Conservation (phyloP, 2,113 vertebrate species). For the Chionomys nivalis region DNA sequence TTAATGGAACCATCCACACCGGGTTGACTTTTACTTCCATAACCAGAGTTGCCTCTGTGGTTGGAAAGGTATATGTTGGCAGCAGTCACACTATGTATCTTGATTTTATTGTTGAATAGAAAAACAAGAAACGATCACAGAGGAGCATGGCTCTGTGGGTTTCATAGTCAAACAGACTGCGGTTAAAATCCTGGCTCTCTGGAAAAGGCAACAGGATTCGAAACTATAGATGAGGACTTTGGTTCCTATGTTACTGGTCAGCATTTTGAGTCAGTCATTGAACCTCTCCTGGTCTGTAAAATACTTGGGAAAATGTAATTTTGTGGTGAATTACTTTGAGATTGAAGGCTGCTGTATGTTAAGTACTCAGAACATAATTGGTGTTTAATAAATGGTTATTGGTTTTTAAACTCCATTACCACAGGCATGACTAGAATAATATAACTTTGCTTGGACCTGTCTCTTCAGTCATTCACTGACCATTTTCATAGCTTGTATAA, state of each 20-base stretch:
- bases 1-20: not conserved
- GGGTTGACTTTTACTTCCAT: not conserved
- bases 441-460: not conserved
- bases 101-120: not conserved
- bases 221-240: not conserved
- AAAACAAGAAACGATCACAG: not conserved
- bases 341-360: not conserved
- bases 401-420: not conserved
- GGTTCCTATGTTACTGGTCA: not conserved
- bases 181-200: not conserved
- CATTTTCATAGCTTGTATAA: not conserved
- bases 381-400: not conserved
- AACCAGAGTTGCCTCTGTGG: not conserved
- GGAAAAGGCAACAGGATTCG: not conserved
- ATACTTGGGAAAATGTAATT: rapidly evolving
- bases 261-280: not conserved
- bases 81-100: rapidly evolving
- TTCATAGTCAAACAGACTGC: not conserved
- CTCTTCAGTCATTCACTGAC: not conserved
- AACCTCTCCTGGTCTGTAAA: not conserved
- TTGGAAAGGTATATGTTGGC: not conserved
- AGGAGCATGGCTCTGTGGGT: not conserved
- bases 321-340: not conserved
- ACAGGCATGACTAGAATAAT: not conserved
- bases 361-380: not conserved